Percentiles rank a stretch among this genome's conserved stretches.
These are phyloP conservation scores for Catalaphyllia jardinei DNA, from an alignment of 64 coral and sea anemone species.

Conservation along the genomic window DNA sequence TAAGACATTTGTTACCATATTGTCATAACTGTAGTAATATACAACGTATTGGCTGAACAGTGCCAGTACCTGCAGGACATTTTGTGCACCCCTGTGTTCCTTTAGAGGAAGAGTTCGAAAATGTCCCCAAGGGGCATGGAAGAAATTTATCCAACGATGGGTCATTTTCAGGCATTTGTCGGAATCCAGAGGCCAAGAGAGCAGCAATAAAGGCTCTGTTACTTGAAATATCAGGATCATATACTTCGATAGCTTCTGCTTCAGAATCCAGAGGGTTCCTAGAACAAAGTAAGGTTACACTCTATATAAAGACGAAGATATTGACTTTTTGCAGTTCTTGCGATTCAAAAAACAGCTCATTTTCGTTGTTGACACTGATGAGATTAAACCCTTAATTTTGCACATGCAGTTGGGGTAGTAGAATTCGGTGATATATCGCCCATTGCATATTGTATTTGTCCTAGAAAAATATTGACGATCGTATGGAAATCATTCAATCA, in stretches of 20 bases:
- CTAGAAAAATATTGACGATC: too few relatives aligned
- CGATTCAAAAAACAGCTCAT: not conserved
- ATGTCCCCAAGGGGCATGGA: not conserved
- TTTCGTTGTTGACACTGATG: not conserved
- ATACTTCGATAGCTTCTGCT: not conserved
- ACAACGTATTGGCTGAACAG: too few relatives aligned
- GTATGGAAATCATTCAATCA: too few relatives aligned
- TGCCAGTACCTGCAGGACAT: not conserved
- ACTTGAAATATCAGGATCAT: not conserved
- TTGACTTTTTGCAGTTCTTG: not conserved
- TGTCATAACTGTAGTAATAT: too few relatives aligned
- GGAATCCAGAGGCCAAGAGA: not conserved
- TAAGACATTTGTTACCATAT: too few relatives aligned
- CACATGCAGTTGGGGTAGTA: too few relatives aligned
- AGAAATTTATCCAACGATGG: not conserved
- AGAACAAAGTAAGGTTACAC: not conserved
- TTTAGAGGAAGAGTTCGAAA: not conserved
- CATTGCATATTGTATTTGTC: too few relatives aligned
- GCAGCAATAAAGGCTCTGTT: not conserved
- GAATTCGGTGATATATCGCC: too few relatives aligned
- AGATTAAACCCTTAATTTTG: too few relatives aligned
- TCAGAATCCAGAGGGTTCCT: not conserved
- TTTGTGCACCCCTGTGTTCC: not conserved
- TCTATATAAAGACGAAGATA: not conserved
- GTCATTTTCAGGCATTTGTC: not conserved